These are phyloP conservation scores for Anarrhichthys ocellatus DNA, from an alignment of 2,113 vertebrate genomes.

Conservation along the genomic window DNA sequence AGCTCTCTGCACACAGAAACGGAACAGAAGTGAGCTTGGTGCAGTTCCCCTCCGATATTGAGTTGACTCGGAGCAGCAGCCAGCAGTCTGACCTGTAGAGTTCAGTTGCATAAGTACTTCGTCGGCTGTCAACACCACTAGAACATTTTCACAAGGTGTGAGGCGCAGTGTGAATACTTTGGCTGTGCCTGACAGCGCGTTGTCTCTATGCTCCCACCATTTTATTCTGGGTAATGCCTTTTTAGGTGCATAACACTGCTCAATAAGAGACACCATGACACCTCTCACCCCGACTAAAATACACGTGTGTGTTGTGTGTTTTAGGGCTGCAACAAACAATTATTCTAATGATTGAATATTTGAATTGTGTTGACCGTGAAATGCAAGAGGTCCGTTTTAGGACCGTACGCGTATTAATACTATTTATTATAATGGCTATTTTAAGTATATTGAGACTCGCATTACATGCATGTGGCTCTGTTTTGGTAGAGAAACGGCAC, in stretches of 20 bases:
- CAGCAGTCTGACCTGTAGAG: conserved; percentile 37
- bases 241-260: conserved; percentile 43
- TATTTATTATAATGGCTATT: neutral
- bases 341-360: neutral
- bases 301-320: neutral
- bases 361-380: neutral
- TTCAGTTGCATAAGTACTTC: conserved; percentile 57
- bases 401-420: neutral
- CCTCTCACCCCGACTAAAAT: neutral
- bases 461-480: neutral
- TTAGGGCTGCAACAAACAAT: neutral
- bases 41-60: conserved; percentile 38
- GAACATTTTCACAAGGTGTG: conserved; percentile 67
- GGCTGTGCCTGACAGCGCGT: conserved; percentile 12
- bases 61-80: conserved; percentile 39
- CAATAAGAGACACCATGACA: conserved; percentile 4
- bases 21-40: neutral
- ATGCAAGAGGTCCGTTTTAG: neutral
- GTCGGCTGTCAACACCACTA: conserved; percentile 60
- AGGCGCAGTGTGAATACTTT: conserved; percentile 37
- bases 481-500: neutral
- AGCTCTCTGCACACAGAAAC: neutral
- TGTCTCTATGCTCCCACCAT: conserved; percentile 3
- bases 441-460: neutral
- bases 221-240: conserved; percentile 35